phyloP scores from a whole-genome alignment of 2,888 invertebrate species.

The Lepidochrysops patricia region DNA sequence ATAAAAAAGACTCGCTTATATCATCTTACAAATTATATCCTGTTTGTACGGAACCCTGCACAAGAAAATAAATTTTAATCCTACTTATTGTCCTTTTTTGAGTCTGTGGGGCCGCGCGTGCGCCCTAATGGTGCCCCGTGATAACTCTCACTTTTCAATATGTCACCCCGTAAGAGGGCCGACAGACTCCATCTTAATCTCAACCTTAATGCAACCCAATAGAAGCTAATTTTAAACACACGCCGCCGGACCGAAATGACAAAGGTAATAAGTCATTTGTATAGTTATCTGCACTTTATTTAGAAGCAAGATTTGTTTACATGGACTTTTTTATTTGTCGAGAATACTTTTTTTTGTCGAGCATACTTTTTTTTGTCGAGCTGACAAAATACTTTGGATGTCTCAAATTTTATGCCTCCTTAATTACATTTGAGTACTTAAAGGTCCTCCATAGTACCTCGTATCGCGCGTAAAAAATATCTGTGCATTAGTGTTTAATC shows the following conservation, averaged over 20 bases:
- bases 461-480: neutral
- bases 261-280: slow-evolving; percentile 68
- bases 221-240: slow-evolving; percentile 26
- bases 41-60: slow-evolving; percentile 26
- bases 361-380: slow-evolving; percentile 40
- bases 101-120: slow-evolving; percentile 64
- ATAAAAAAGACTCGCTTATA: too few species aligned
- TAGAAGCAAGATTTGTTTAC: slow-evolving; percentile 60
- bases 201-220: slow-evolving; percentile 24
- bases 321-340: slow-evolving; percentile 44
- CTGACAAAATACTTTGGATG: slow-evolving; percentile 28
- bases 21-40: neutral
- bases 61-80: slow-evolving; percentile 26
- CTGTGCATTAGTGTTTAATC: neutral
- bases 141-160: slow-evolving; percentile 72
- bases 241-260: slow-evolving; percentile 40
- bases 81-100: slow-evolving; percentile 37
- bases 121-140: slow-evolving; percentile 68
- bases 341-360: too few species aligned
- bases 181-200: slow-evolving; percentile 25
- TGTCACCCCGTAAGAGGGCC: slow-evolving; percentile 46
- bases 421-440: slow-evolving; percentile 7
- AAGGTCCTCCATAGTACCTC: neutral
- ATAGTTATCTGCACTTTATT: slow-evolving; percentile 72
- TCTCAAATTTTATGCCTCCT: neutral